Evolutionary conservation across 2,888 invertebrate species (phyloP).

Genomic region (Rutpela maculata): DNA sequence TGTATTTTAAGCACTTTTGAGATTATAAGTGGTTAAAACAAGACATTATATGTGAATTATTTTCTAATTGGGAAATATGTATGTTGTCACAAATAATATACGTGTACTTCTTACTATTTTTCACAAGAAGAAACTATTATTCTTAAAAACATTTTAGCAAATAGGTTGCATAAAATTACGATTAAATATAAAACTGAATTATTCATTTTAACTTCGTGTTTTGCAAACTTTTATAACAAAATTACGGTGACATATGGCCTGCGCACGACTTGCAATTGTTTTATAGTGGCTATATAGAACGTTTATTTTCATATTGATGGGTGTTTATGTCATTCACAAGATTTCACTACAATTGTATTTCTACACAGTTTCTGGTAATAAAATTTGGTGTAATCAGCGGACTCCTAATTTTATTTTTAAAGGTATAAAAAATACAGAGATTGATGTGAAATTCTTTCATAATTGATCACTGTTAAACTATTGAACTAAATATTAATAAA

Average conservation of each 20-base stretch:
- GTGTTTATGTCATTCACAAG: not conserved
- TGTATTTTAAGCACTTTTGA: not conserved
- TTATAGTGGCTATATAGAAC: not conserved
- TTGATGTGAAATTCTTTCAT: no score
- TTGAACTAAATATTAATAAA: no score
- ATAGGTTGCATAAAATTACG: slow-evolving; percentile 1
- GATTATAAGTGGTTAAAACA: not conserved
- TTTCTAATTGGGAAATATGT: not conserved
- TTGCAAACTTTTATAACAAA: slow-evolving; percentile 4
- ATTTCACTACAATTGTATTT: not conserved
- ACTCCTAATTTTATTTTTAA: not conserved
- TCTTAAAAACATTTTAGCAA: slow-evolving; percentile 3
- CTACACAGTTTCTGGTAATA: not conserved
- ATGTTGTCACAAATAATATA: not conserved
- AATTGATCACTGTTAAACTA: no score
- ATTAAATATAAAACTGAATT: not conserved
- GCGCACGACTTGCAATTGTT: not conserved
- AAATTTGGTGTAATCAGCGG: not conserved
- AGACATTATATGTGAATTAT: not conserved
- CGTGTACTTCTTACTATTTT: not conserved
- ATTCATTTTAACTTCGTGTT: not conserved
- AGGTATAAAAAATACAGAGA: no score
- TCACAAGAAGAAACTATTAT: not conserved
- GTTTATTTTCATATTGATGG: slow-evolving; percentile 7
- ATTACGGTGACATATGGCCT: slow-evolving; percentile 4